A percentile compares a stretch with the other conserved stretches of the same genome.
Conservation (phyloP, 2,797 vertebrate genomes). For the Danionella dracula region DNA sequence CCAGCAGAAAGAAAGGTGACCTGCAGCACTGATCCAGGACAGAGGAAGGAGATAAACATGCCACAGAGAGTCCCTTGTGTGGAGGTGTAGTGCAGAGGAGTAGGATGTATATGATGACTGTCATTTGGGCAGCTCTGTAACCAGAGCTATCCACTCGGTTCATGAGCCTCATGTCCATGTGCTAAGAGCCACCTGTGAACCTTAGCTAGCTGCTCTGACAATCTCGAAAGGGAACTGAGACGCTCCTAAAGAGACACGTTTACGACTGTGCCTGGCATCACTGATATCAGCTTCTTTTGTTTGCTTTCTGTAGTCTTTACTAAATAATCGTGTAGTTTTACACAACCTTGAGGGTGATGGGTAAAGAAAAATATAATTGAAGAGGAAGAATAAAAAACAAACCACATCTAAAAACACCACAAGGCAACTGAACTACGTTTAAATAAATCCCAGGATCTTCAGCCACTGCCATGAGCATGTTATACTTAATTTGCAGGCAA, state of each 20-base stretch:
- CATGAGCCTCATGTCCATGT: constrained; percentile 65
- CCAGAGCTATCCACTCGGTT: constrained; percentile 70
- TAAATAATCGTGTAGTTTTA: no score
- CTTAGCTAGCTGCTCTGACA: constrained; percentile 69
- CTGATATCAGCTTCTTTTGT: no score
- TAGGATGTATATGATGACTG: constrained; percentile 64
- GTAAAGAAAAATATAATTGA: no score
- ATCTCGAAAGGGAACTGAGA: constrained; percentile 69
- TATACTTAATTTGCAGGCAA: constrained; percentile 94
- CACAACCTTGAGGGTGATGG: no score
- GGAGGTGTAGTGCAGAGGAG: constrained; percentile 51
- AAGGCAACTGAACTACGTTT: no score
- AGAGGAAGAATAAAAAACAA: no score
- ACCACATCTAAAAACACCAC: no score
- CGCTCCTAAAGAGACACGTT: constrained; percentile 59
- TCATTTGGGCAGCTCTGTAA: constrained; percentile 74
- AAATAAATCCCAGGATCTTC: constrained; percentile 72
- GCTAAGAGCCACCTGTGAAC: constrained; percentile 75
- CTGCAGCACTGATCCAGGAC: constrained; percentile 64
- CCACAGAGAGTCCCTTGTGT: constrained; percentile 57
- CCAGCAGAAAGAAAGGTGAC: constrained; percentile 61
- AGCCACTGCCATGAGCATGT: constrained; percentile 93
- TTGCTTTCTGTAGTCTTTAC: no score
- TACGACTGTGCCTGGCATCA: constrained; percentile 53
- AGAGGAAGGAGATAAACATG: constrained; percentile 55